These are phyloP conservation scores for Mastomys coucha DNA, from an alignment of 2,113 vertebrate genomes.

Conservation along the genomic window DNA sequence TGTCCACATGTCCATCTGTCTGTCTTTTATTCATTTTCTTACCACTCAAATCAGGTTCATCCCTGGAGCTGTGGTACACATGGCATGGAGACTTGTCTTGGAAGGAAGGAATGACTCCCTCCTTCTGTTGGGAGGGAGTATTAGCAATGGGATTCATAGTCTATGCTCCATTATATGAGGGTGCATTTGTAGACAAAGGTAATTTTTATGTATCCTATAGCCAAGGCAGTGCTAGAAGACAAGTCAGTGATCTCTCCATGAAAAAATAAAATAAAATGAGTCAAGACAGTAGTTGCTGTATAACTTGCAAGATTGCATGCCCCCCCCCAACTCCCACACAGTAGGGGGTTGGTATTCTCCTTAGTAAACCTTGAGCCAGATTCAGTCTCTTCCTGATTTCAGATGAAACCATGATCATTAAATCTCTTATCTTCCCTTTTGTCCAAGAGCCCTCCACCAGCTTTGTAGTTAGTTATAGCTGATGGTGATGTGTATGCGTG, in stretches of 20 bases:
- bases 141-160: background rate
- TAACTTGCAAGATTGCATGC: background rate
- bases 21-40: background rate
- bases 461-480: slow-evolving; percentile 43
- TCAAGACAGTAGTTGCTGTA: background rate
- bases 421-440: slow-evolving; percentile 19
- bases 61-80: background rate
- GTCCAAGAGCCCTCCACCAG: background rate
- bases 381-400: background rate
- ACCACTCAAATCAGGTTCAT: background rate
- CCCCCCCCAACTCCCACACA: background rate
- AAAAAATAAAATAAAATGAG: background rate
- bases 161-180: background rate
- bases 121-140: background rate
- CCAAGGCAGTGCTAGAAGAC: background rate
- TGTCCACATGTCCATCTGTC: background rate
- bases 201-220: background rate
- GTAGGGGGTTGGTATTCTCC: background rate
- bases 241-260: background rate
- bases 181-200: background rate
- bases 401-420: background rate
- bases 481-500: background rate
- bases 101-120: background rate
- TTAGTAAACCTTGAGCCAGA: background rate
- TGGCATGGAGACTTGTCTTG: background rate